Percentiles rank a stretch among this genome's conserved stretches.
Evolutionary conservation across 2,113 vertebrate genomes (phyloP).

Genomic region (Atherinomorus stipes): DNA sequence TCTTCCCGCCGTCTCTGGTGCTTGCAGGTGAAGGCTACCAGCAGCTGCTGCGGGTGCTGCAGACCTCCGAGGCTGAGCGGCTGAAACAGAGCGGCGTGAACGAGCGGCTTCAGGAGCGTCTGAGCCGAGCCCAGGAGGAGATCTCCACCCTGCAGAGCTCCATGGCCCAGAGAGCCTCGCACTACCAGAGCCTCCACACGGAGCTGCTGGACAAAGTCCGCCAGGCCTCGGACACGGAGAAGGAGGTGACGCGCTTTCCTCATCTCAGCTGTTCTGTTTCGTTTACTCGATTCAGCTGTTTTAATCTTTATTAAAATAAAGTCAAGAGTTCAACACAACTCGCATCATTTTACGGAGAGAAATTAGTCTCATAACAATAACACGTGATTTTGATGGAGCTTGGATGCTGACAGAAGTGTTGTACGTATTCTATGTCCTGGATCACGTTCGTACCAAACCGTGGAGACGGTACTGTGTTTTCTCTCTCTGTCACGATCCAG

Average conservation of each 20-base stretch:
- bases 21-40: slow-evolving; percentile 80
- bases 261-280: not conserved
- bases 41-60: slow-evolving; percentile 83
- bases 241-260: slow-evolving; percentile 79
- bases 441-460: no score
- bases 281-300: not conserved
- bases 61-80: slow-evolving; percentile 85
- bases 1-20: not conserved
- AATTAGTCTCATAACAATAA: no score
- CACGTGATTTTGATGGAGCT: no score
- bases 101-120: slow-evolving; percentile 84
- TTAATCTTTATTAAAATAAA: not conserved
- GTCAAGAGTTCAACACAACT: no score
- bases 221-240: slow-evolving; percentile 85
- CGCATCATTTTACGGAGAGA: no score
- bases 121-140: slow-evolving; percentile 87
- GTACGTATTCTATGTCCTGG: no score
- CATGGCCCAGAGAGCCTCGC: slow-evolving; percentile 90
- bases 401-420: no score
- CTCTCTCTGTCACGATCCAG: no score
- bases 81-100: slow-evolving; percentile 79
- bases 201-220: slow-evolving; percentile 90
- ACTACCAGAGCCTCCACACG: slow-evolving; percentile 91
- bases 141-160: slow-evolving; percentile 87
- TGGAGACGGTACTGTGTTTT: no score